phyloP scores from a whole-genome alignment of 2,888 invertebrate species.

The Xanthorhoe spadicearia region DNA sequence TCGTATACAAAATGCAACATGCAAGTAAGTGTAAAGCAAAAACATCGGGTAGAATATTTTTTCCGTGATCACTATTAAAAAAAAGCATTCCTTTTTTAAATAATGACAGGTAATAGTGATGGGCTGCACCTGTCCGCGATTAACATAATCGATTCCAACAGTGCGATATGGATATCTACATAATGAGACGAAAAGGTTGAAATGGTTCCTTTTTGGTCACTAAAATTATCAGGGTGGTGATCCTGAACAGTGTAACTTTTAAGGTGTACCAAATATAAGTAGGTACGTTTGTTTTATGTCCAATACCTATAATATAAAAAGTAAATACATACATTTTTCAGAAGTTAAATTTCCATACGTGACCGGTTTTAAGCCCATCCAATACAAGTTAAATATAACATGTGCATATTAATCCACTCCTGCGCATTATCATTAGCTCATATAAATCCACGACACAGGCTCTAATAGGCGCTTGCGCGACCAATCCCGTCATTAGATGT shows the following conservation, averaged over 20 bases:
- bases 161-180: constrained; percentile 39
- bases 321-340: no score
- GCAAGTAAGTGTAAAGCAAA: neutral
- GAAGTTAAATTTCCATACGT: no score
- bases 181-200: constrained; percentile 3
- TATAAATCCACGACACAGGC: constrained; percentile 60
- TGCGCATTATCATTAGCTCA: constrained; percentile 47
- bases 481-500: constrained; percentile 74
- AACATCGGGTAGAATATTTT: neutral
- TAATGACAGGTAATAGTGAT: constrained; percentile 25
- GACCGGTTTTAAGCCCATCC: no score
- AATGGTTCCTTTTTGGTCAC: neutral
- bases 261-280: no score
- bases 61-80: constrained; percentile 2
- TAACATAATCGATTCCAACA: constrained; percentile 43
- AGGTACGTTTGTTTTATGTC: no score
- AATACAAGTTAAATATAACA: neutral
- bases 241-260: no score
- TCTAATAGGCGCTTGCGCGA: constrained; percentile 64
- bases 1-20: neutral
- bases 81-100: constrained; percentile 1
- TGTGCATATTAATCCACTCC: neutral
- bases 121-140: constrained; percentile 41
- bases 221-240: no score
- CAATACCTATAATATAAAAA: no score